phyloP scores from a whole-genome alignment of 2,797 vertebrate genomes.

The Heteromormyrus szaboi region DNA sequence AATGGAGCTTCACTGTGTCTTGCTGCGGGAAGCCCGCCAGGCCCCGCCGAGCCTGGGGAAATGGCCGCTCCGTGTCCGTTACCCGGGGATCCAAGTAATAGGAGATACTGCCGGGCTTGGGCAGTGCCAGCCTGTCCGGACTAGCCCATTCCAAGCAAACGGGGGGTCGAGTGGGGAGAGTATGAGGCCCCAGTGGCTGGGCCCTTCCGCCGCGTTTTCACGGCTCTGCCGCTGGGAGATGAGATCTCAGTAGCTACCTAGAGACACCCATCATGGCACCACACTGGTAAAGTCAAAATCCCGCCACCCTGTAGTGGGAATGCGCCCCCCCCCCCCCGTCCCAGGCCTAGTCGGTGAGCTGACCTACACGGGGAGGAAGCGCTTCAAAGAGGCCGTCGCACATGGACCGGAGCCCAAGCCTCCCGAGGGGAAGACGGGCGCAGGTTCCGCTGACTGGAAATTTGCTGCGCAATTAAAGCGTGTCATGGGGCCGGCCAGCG shows the following conservation, averaged over 20 bases:
- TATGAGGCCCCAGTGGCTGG: constrained; percentile 46
- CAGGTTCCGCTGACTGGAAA: constrained; percentile 20
- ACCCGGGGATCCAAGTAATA: constrained; percentile 82
- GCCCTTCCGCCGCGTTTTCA: constrained; percentile 41
- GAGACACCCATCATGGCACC: not conserved
- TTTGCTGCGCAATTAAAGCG: constrained; percentile 26
- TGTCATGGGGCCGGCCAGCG: not conserved
- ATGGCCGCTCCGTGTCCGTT: constrained; percentile 74
- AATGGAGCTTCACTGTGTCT: constrained; percentile 65
- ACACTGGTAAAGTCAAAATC: not conserved
- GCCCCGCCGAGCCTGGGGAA: constrained; percentile 55
- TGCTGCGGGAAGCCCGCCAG: constrained; percentile 69
- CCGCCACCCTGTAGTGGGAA: not conserved
- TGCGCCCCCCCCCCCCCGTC: not conserved
- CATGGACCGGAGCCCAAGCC: constrained; percentile 27
- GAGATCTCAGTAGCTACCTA: not conserved
- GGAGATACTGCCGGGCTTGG: constrained; percentile 62
- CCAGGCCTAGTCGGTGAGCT: constrained; percentile 10
- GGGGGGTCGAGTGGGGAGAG: constrained; percentile 21
- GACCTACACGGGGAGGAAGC: constrained; percentile 16
- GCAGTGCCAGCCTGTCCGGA: constrained; percentile 47
- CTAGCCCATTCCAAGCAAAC: constrained; percentile 48
- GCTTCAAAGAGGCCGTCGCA: constrained; percentile 15
- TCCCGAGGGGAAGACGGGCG: constrained; percentile 24
- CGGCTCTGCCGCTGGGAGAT: constrained; percentile 42